phyloP scores from a whole-genome alignment of 2,113 vertebrate genomes.

The Puffinus mauretanicus region DNA sequence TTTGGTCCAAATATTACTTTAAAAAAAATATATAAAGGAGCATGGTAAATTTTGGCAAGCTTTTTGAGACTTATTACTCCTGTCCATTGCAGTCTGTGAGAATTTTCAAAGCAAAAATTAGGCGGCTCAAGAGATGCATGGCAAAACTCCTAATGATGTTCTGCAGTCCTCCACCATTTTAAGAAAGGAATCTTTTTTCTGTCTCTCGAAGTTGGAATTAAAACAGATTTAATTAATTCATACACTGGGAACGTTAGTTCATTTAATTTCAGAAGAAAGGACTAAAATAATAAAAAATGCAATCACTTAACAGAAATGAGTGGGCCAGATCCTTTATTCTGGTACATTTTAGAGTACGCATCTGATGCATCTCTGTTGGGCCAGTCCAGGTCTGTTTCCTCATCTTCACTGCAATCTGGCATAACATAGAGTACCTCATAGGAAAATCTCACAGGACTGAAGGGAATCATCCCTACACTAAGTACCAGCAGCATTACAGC shows the following conservation, averaged over 20 bases:
- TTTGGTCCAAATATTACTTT: slow-evolving; percentile 15
- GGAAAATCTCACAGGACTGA: not conserved
- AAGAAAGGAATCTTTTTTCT: not conserved
- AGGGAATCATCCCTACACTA: not conserved
- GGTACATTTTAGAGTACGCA: not conserved
- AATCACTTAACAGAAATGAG: not conserved
- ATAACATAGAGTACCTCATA: not conserved
- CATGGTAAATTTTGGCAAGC: not conserved
- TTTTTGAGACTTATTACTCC: not conserved
- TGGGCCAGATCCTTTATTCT: not conserved
- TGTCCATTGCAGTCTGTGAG: not conserved
- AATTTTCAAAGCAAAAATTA: not conserved
- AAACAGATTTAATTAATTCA: not conserved
- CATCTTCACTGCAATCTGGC: not conserved
- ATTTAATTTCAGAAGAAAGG: not conserved
- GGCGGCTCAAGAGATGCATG: not conserved
- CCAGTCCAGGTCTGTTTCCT: not conserved
- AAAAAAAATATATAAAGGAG: not conserved
- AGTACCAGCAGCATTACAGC: not conserved
- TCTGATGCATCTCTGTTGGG: not conserved
- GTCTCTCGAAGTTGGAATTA: not conserved
- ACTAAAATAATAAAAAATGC: not conserved
- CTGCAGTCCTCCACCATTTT: not conserved
- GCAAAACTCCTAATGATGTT: not conserved
- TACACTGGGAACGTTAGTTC: not conserved